Evolutionary conservation across 1,140 invertebrate genomes (phyloP).

Genomic region (Drosophila parabipectinata): DNA sequence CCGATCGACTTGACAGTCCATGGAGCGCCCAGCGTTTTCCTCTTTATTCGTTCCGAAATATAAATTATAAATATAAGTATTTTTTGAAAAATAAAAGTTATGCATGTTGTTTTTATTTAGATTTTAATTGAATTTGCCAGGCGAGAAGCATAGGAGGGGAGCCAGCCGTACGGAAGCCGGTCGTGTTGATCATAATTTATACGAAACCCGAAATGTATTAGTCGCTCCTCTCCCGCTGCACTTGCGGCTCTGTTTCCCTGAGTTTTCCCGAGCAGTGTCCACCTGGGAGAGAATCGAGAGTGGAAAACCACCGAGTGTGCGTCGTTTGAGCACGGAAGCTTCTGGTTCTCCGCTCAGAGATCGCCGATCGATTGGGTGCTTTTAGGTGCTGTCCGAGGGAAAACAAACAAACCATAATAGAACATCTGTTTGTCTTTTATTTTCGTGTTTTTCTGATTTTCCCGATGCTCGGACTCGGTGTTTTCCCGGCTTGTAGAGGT

Average conservation of each 20-base stretch:
- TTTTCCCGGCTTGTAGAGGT: conserved; percentile 19
- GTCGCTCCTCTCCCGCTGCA: conserved; percentile 21
- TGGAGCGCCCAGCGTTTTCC: conserved; percentile 56
- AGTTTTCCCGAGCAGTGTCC: conserved; percentile 25
- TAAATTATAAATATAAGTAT: conserved; percentile 74
- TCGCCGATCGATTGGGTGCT: conserved; percentile 32
- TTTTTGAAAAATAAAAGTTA: conserved; percentile 56
- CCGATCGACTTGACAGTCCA: conserved; percentile 72
- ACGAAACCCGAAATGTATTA: conserved; percentile 73
- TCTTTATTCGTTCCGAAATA: conserved; percentile 66
- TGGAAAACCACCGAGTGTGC: conserved; percentile 15
- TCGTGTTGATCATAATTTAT: conserved; percentile 70
- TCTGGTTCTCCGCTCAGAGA: neutral
- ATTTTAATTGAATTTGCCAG: conserved; percentile 63
- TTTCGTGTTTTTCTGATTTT: conserved; percentile 31
- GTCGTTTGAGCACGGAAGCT: neutral
- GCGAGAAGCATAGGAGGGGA: neutral
- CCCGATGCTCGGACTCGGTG: conserved; percentile 9
- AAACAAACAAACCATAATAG: conserved; percentile 43
- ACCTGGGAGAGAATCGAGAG: conserved; percentile 15
- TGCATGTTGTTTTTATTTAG: conserved; percentile 65
- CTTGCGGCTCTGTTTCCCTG: conserved; percentile 35
- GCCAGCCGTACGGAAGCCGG: conserved; percentile 5
- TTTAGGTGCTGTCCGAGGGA: conserved; percentile 33
- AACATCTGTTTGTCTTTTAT: conserved; percentile 56